Evolutionary conservation across 2,797 vertebrate species (phyloP).

Genomic region (Characodon lateralis): DNA sequence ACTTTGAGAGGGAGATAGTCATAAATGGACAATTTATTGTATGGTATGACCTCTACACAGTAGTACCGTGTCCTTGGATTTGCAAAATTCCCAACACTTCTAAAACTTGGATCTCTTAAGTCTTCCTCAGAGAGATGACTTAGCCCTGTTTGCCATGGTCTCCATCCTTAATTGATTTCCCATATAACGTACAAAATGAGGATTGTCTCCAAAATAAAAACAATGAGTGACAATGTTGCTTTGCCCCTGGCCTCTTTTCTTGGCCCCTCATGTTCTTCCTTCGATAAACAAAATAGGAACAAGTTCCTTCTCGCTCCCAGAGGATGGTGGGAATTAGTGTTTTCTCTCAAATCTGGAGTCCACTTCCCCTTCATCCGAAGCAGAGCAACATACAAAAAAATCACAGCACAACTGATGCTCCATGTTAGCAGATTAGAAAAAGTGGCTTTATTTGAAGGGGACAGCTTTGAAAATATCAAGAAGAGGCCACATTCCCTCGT

Average conservation of each 20-base stretch:
- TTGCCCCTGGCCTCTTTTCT: slow-evolving; percentile 70
- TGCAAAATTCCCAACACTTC: slow-evolving; percentile 19
- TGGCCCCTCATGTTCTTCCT: slow-evolving; percentile 72
- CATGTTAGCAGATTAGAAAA: slow-evolving; percentile 77
- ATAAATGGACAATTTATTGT: slow-evolving; percentile 1
- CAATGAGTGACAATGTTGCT: slow-evolving; percentile 58
- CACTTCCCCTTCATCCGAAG: slow-evolving; percentile 66
- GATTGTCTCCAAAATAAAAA: slow-evolving; percentile 61
- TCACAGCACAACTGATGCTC: slow-evolving; percentile 67
- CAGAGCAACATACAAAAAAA: slow-evolving; percentile 65
- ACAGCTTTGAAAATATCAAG: slow-evolving; percentile 78
- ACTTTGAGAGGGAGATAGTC: background rate
- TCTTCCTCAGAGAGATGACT: slow-evolving; percentile 30
- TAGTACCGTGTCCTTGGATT: slow-evolving; percentile 57
- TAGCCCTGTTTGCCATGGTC: slow-evolving; percentile 42
- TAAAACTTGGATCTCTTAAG: slow-evolving; percentile 25
- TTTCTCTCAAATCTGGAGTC: slow-evolving; percentile 72
- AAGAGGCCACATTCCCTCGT: slow-evolving; percentile 75
- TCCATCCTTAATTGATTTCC: slow-evolving; percentile 77
- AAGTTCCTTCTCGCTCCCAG: slow-evolving; percentile 56
- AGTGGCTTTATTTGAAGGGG: slow-evolving; percentile 74
- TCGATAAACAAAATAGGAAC: slow-evolving; percentile 71
- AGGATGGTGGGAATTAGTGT: slow-evolving; percentile 75
- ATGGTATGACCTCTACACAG: slow-evolving; percentile 41
- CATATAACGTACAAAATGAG: slow-evolving; percentile 50